Base-by-base conservation (phyloP, 2,113 vertebrate species). In the Aplodontia rufa region DNA sequence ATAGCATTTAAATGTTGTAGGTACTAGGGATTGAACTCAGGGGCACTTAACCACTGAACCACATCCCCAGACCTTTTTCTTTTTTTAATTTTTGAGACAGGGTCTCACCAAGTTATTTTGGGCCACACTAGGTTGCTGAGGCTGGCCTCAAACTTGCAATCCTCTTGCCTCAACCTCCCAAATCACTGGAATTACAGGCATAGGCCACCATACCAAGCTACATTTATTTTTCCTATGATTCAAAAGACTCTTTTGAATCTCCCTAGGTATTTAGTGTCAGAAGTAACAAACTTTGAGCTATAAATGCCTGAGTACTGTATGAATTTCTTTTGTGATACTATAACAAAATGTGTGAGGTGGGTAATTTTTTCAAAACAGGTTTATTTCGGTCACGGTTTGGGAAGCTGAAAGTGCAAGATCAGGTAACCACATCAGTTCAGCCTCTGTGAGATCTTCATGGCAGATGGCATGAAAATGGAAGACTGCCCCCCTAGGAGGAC, bases 171-270 rank as follows among this genome's bases (percentile, higher is more conserved):
- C n/a, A n/a, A n/a, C n/a, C n/a, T n/a, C n/a, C n/a, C n/a, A n/a
- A n/a, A n/a, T n/a, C n/a, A n/a, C n/a, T n/a, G n/a, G n/a, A n/a
- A n/a, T n/a, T n/a, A n/a, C n/a, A n/a, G n/a, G n/a, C n/a, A n/a
- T n/a, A n/a, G n/a, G n/a, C n/a, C n/a, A n/a, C n/a, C n/a, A n/a
- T n/a, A n/a, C n/a, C n/a, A n/a, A n/a, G n/a, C n/a, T n/a, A n/a
- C n/a, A 28, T 60, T 60, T 60, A 60, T 80, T 81, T 84, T 78
- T 9, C 51, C 20, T 89, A 40, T 89, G 51, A 92, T 79, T 87
- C 72, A 79, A 87, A 95, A 71, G 35, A 11, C 26, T 81, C 60
- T 90, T 93, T 40, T 85, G 87, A 91, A 90, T 55, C 53, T 81
- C n/a, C 35, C 58, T 69, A 79, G 53, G 55, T 40, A 45, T 86